phyloP scores from a whole-genome alignment of 2,888 invertebrate species.

The Bhutanitis thaidina region DNA sequence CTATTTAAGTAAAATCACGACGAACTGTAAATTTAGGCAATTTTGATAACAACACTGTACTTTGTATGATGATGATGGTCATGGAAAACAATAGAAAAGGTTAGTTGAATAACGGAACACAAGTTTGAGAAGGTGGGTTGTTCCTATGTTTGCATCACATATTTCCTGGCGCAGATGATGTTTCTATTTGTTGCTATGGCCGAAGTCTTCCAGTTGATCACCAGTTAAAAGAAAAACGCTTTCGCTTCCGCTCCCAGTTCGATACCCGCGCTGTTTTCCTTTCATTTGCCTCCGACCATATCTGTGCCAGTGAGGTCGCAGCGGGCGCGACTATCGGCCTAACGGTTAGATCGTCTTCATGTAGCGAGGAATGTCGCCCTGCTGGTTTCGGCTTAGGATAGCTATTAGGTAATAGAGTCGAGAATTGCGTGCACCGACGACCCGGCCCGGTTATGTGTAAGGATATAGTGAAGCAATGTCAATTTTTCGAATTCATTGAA shows the following conservation, averaged over 20 bases:
- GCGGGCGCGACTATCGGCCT: slow-evolving; percentile 28
- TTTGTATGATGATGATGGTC: no score
- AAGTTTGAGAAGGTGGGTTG: no score
- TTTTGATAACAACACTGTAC: no score
- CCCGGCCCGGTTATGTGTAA: neutral
- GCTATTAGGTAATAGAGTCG: slow-evolving; percentile 27
- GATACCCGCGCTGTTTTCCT: slow-evolving; percentile 46
- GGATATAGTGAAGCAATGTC: neutral
- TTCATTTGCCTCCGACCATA: slow-evolving; percentile 47
- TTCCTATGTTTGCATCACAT: no score
- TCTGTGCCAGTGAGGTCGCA: slow-evolving; percentile 31
- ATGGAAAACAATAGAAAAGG: no score
- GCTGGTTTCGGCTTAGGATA: slow-evolving; percentile 24
- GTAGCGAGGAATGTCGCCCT: slow-evolving; percentile 37
- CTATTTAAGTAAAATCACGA: no score
- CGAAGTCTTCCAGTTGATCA: no score
- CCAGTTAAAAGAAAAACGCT: no score
- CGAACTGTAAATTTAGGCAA: no score
- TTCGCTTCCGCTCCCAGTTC: slow-evolving; percentile 26
- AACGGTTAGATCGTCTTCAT: slow-evolving; percentile 24
- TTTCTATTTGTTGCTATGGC: no score
- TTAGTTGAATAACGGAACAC: no score
- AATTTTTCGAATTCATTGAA: slow-evolving; percentile 1
- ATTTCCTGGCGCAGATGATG: no score
- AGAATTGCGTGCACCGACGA: slow-evolving; percentile 18